Base-by-base conservation (phyloP, 2,888 invertebrate genomes). In the Orthosia gracilis region DNA sequence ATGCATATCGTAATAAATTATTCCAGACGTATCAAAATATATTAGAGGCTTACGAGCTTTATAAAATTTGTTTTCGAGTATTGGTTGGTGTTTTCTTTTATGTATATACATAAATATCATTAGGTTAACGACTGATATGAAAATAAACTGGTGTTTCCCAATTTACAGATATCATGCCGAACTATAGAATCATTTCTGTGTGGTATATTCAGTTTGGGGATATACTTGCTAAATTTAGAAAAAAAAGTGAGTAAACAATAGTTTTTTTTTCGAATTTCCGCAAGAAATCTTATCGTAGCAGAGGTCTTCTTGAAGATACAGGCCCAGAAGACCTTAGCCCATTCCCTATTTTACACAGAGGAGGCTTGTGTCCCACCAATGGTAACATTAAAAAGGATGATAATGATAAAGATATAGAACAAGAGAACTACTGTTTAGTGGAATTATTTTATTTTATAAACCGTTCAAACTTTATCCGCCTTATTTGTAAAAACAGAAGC, bases 101-200 rank as follows among this genome's bases (percentile, higher is more conserved):
- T 26, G 40, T 45, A 23, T 40, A 40, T 59, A 13, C n/a, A 4
- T 40, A n/a, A 7, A 2, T 5, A 4, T 12, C 40, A 12, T 59
- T 3, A 13, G 2, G 13, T 13, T n/a, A 40, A n/a, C 12, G n/a
- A 2, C 3, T 40, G 4, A 3, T n/a, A 59, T 40, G 13, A 13
- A 40, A 13, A 59, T 58, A 18, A 31, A 2, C 9, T 0, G 3
- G 3, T 23, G 4, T 49, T 68, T 7, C n/a, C n/a, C n/a, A 40
- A 18, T 62, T 69, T 63, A 18, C 15, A 64, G 64, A 63, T 64
- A 23, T 40, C 63, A 21, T 69, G 21, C 21, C 71, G 23, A n/a
- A 72, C 15, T 9, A 58, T 4, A 0, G 23, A 71, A 0, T 21
- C 54, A 17, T 74, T 61, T 40, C 0, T 61, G n/a, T 18, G 23